Percentiles rank a stretch among this genome's conserved stretches.
Evolutionary conservation across 2,797 vertebrate genomes (phyloP).

Genomic region (Melanotaenia boesemani): DNA sequence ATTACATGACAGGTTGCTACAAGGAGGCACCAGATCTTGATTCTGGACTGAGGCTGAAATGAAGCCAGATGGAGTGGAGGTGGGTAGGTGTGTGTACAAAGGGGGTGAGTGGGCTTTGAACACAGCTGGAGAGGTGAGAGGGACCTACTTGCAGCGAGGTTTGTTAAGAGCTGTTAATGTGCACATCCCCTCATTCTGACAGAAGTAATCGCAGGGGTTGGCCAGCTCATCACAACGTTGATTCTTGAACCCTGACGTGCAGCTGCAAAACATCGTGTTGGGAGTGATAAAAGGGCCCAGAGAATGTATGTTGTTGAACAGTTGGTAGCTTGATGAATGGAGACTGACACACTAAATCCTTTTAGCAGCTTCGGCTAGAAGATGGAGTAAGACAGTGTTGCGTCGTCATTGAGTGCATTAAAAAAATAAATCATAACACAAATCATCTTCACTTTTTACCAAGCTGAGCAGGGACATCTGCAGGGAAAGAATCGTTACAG

Average conservation of each 20-base stretch:
- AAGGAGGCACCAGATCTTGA: constrained; percentile 48
- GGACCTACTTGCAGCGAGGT: constrained; percentile 99
- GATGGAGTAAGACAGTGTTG: constrained; percentile 33
- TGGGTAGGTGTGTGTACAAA: constrained; percentile 61
- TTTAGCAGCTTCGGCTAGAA: constrained; percentile 42
- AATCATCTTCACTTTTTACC: constrained; percentile 36
- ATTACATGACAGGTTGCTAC: constrained; percentile 70
- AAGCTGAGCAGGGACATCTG: constrained; percentile 20
- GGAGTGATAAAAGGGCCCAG: constrained; percentile 74
- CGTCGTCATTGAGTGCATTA: constrained; percentile 45
- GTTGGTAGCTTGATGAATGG: constrained; percentile 49
- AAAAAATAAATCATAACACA: constrained; percentile 45
- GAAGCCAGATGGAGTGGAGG: constrained; percentile 68
- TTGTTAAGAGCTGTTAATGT: constrained; percentile 99
- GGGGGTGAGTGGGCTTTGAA: constrained; percentile 70
- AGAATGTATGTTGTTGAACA: constrained; percentile 59
- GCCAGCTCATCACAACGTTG: constrained; percentile 99
- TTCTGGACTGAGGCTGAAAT: constrained; percentile 61
- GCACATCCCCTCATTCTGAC: constrained; percentile 99
- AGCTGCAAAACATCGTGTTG: constrained; percentile 94
- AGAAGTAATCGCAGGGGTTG: constrained; percentile 99
- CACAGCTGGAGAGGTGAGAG: constrained; percentile 74
- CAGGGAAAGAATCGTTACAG: constrained; percentile 11
- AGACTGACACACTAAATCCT: constrained; percentile 47
- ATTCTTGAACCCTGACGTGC: constrained; percentile 99